These are phyloP conservation scores for Anolis carolinensis DNA, from an alignment of 2,113 vertebrate species.

Conservation along the genomic window DNA sequence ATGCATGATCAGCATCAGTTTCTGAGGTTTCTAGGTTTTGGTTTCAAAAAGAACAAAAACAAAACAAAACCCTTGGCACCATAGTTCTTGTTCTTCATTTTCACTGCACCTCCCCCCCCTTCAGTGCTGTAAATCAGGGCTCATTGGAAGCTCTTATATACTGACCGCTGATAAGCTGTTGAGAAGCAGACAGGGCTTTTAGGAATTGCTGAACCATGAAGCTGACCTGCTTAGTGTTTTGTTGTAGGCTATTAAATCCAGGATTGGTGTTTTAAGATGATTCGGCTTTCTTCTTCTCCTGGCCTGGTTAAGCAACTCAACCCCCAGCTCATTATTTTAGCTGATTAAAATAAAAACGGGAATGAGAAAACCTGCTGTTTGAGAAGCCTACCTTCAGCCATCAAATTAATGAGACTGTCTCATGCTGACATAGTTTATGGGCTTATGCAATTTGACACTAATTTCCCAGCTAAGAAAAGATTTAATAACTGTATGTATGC, in stretches of 20 bases:
- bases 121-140: constrained; percentile 76
- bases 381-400: constrained; percentile 66
- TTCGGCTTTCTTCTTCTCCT: constrained; percentile 72
- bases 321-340: constrained; percentile 70
- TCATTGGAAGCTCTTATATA: constrained; percentile 73
- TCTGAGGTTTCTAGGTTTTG: constrained; percentile 55
- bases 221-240: constrained; percentile 83
- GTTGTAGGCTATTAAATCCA: constrained; percentile 81
- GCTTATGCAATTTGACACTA: constrained; percentile 65
- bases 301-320: constrained; percentile 74
- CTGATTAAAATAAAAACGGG: constrained; percentile 70
- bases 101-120: constrained; percentile 63
- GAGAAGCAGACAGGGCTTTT: constrained; percentile 80
- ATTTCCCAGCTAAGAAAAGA: constrained; percentile 72
- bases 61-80: constrained; percentile 42
- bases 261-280: constrained; percentile 77
- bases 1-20: constrained; percentile 53
- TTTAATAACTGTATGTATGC: constrained; percentile 64
- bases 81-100: constrained; percentile 63
- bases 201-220: constrained; percentile 82
- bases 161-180: constrained; percentile 74
- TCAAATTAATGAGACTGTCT: constrained; percentile 73
- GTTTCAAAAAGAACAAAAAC: not conserved
- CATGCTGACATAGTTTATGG: constrained; percentile 54
- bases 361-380: constrained; percentile 65